Base-by-base conservation (phyloP, 2,888 invertebrate species). In the Rhopalosiphum nymphaeae region DNA sequence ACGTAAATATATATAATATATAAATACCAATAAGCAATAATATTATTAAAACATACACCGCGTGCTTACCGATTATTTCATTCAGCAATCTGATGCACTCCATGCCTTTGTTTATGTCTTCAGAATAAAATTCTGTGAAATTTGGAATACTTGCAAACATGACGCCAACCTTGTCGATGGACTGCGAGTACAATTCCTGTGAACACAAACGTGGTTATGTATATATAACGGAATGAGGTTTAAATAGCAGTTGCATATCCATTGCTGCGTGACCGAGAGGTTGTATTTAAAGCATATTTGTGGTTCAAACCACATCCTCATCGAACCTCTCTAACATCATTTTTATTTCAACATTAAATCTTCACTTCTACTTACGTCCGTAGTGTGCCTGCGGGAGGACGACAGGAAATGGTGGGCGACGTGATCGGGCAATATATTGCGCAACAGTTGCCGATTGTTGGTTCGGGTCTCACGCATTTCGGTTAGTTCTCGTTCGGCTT, bases 111-210 rank as follows among this genome's bases (percentile, higher is more conserved):
- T 99, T 99, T 88, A 98, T 98, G 96, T 98, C 98, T 96, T 99
- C 99, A 1, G 99, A 98, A 96, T 99, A 99, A 96, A 99, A 99
- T 96, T 99, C 99, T 95, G 98, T 98, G 96, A 99, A 99, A 96
- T 99, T 99, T 7, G 99, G 98, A 95, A 99, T 99, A 93, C 99
- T 99, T 21, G 99, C 99, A 96, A 99, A 99, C 97, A 99, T 98
- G 3, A 99, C 99, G 86, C 99, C 99, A 16, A 98, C 98, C 96
- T 98, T 97, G 95, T 98, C 97, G 94, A 98, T 97, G 95, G 98
- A 97, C 95, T 98, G 98, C 0, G 98, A 98, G 95, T 98, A 98
- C 94, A 98, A 96, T 96, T 98, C 98, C 98, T 98, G 95, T 61
- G 26, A 91, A 84, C 9, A 88, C 7, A 10, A 10, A n/a, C 16